Evolutionary conservation across 1,140 invertebrate species (phyloP), one percentile per base, ranked within the genome.

Genomic region (Drosophila subobscura): DNA sequence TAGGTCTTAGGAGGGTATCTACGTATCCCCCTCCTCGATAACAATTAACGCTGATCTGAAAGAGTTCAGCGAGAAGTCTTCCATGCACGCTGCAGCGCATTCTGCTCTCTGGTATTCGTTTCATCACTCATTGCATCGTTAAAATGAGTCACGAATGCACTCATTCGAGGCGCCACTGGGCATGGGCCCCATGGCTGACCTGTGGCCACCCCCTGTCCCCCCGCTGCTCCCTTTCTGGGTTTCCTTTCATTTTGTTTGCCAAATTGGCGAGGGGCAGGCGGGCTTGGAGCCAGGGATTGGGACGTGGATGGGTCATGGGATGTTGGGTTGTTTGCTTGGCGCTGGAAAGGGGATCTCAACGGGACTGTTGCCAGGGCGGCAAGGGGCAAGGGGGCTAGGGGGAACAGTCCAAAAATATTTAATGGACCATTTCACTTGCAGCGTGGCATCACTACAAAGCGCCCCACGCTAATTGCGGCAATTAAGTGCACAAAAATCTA

Each of bases 401-500:
- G 8, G 4, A 46, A 52, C 46, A 65, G 37, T 37, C 55, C 49
- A 47, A 54, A 27, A 44, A 64, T 47, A 81, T 86, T 86, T 86
- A 51, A 58, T 66, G 83, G 73, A 45, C 68, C 77, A 88, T 86
- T 86, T 86, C 68, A 75, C 70, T 77, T 64, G 68, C 83, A 86
- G 46, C 70, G 83, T 88, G 81, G 68, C 83, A 88, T 88, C 81
- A 86, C 81, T 81, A 86, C 81, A 86, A 86, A 86, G 81, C 70
- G 83, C 77, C 81, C 81, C 81, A 86, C 81, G 83, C 74, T 86
- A 86, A 86, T 86, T 86, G 81, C 81, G 73, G 81, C 83, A 86
- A 88, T 86, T 86, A 86, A 86, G 70, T 64, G 73, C 65, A 77
- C 68, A 81, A 81, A 86, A 85, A 80, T 86, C 81, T 86, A 86